Percentiles rank a stretch among this genome's conserved stretches.
phyloP scores from a whole-genome alignment of 2,888 invertebrate species.

The Hedychridium roseum region DNA sequence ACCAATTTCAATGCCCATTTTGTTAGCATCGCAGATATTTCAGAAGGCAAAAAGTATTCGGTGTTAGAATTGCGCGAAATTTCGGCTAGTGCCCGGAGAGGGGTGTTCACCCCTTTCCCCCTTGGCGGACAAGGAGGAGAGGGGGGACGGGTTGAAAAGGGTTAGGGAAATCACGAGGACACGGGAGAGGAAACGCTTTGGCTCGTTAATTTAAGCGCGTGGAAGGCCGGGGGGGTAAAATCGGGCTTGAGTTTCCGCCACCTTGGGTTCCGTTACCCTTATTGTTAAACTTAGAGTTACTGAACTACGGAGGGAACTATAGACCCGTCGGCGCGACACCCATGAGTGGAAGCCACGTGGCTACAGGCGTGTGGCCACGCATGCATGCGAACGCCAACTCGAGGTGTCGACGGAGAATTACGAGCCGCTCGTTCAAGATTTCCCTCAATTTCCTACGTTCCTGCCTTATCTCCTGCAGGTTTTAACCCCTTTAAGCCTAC shows the following conservation, averaged over 20 bases:
- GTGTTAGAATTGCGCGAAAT: too few species aligned
- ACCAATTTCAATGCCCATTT: too few species aligned
- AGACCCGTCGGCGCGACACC: slow-evolving; percentile 51
- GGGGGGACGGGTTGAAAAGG: slow-evolving; percentile 12
- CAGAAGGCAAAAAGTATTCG: too few species aligned
- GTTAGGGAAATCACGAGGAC: slow-evolving; percentile 6
- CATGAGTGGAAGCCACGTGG: slow-evolving; percentile 59
- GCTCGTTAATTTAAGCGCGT: slow-evolving; percentile 39
- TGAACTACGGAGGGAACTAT: slow-evolving; percentile 61
- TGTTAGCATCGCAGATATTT: too few species aligned
- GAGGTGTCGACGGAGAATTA: slow-evolving; percentile 19
- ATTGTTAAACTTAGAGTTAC: slow-evolving; percentile 61
- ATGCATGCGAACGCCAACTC: slow-evolving; percentile 30
- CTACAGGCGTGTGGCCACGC: slow-evolving; percentile 55
- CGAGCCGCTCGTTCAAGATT: too few species aligned
- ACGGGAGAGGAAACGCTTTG: neutral
- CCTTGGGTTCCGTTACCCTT: slow-evolving; percentile 55
- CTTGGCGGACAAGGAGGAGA: too few species aligned
- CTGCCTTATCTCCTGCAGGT: too few species aligned
- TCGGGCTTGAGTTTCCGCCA: slow-evolving; percentile 14
- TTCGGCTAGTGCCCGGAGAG: too few species aligned
- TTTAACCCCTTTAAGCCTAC: too few species aligned
- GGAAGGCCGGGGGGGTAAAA: slow-evolving; percentile 15
- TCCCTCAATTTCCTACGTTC: too few species aligned
- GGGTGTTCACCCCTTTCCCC: too few species aligned